Conservation (phyloP, 1,140 invertebrate species). For the Diachasma alloeum region DNA sequence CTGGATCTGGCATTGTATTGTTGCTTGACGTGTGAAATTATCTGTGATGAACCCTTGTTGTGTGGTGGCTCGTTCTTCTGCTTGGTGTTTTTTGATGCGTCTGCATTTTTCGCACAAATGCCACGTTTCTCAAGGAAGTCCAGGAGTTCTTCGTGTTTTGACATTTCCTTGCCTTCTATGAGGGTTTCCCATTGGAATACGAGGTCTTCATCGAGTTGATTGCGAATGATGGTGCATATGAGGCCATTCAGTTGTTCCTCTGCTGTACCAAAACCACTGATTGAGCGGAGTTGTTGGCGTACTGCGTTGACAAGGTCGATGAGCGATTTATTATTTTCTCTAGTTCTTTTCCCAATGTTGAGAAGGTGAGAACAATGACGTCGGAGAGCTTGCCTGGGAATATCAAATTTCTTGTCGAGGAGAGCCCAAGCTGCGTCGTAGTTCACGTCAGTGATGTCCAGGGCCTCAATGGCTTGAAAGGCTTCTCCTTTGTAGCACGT, state of each 20-base stretch:
- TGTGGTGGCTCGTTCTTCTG: too few species aligned
- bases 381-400: too few species aligned
- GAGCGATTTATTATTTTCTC: too few species aligned
- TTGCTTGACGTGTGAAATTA: background rate
- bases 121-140: constrained; percentile 5
- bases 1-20: background rate
- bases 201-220: background rate
- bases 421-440: background rate
- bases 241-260: background rate
- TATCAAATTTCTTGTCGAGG: background rate
- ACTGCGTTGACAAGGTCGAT: too few species aligned
- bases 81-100: background rate
- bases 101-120: background rate
- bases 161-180: background rate
- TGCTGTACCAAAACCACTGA: too few species aligned
- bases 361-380: too few species aligned
- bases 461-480: background rate
- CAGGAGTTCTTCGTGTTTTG: background rate
- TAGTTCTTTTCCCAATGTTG: too few species aligned
- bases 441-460: background rate
- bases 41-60: background rate
- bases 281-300: too few species aligned
- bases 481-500: background rate
- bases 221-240: background rate
- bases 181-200: constrained; percentile 1